Conservation (phyloP, 2,797 vertebrate species). For the Pangasius mekongensis region DNA sequence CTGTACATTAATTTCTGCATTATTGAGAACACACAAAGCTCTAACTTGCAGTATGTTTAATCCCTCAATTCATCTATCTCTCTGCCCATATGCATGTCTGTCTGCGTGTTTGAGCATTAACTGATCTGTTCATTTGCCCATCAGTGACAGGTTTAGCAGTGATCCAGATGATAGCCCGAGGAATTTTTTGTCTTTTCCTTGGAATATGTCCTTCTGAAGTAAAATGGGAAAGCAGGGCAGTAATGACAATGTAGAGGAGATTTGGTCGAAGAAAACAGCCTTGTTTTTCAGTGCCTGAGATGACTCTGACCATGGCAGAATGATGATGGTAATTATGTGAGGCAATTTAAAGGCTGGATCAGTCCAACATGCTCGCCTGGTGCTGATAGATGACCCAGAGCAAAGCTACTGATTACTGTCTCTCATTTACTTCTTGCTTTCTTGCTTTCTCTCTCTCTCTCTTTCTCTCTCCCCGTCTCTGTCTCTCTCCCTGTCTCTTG, state of each 20-base stretch:
- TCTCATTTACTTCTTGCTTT: constrained; percentile 11
- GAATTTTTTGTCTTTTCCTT: neutral
- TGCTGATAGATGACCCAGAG: constrained; percentile 48
- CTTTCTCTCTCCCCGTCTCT: neutral
- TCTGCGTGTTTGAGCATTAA: neutral
- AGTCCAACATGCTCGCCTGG: constrained; percentile 25
- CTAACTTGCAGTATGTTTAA: neutral
- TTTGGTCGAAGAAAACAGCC: constrained; percentile 13
- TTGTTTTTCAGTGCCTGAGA: constrained; percentile 37
- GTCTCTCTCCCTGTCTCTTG: too few relatives aligned
- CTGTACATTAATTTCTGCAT: neutral
- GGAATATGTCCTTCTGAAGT: neutral
- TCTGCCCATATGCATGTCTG: neutral
- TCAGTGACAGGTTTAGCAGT: constrained; percentile 15
- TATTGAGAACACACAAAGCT: too few relatives aligned
- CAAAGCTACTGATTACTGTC: constrained; percentile 43
- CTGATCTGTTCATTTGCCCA: neutral
- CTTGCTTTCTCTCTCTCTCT: neutral
- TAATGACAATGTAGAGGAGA: constrained; percentile 13
- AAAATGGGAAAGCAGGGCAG: neutral
- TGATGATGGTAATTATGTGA: constrained; percentile 55
- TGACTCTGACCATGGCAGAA: constrained; percentile 33
- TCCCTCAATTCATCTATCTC: neutral
- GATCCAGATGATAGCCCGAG: neutral
- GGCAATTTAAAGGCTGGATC: constrained; percentile 47